phyloP scores from a whole-genome alignment of 2,113 vertebrate species.

The Amblyopsis rosae region DNA sequence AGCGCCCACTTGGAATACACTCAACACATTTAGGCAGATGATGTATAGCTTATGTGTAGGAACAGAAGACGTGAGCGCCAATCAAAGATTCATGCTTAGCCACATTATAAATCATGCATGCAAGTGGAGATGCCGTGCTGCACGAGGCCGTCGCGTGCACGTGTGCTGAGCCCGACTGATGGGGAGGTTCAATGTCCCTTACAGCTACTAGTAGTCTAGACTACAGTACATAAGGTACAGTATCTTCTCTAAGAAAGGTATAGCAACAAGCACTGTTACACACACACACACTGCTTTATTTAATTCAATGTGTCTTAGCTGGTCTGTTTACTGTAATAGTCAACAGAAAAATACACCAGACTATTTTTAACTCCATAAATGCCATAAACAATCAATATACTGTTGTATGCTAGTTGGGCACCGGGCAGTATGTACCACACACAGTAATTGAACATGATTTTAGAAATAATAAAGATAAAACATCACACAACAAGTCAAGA shows the following conservation, averaged over 20 bases:
- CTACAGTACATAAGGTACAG: not conserved
- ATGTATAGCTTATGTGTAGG: conserved; percentile 14
- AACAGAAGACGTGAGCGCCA: conserved; percentile 11
- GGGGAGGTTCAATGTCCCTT: too few relatives aligned
- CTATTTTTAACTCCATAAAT: too few relatives aligned
- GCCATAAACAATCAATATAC: too few relatives aligned
- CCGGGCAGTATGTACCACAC: too few relatives aligned
- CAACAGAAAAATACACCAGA: too few relatives aligned
- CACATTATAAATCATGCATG: conserved; percentile 58
- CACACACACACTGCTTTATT: not conserved
- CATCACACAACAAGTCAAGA: not conserved
- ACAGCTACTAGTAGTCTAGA: too few relatives aligned
- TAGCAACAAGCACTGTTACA: not conserved
- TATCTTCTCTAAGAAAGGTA: not conserved
- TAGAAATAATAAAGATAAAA: too few relatives aligned
- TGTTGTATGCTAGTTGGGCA: too few relatives aligned
- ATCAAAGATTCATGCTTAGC: conserved; percentile 57
- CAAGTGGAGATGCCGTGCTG: conserved; percentile 45
- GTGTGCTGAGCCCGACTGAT: not conserved
- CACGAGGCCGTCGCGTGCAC: not conserved
- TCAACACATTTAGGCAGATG: conserved; percentile 28
- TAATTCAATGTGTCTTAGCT: too few relatives aligned
- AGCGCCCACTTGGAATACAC: conserved; percentile 23
- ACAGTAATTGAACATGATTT: too few relatives aligned
- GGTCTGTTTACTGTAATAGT: too few relatives aligned